Evolutionary conservation across 1,140 invertebrate genomes (phyloP).

Genomic region (silkworm (Bombyx mori)): ASM3026992v2 NC_085110.1:12289001-12289500

Average conservation of each 20-base stretch:
- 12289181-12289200: too few species aligned
- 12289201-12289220: too few species aligned
- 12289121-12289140: too few species aligned
- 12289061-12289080: too few species aligned
- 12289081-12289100: too few species aligned
- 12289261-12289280: slow-evolving; percentile 19
- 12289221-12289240: slow-evolving; percentile 2
- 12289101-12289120: too few species aligned
- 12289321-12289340: slow-evolving; percentile 29
- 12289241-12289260: slow-evolving; percentile 23
- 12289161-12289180: too few species aligned
- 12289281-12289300: slow-evolving; percentile 19
- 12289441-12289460: slow-evolving; percentile 1
- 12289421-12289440: neutral
- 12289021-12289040: too few species aligned
- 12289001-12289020: too few species aligned
- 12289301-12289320: slow-evolving; percentile 28
- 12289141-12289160: too few species aligned
- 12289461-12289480: neutral
- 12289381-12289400: slow-evolving; percentile 10
- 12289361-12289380: slow-evolving; percentile 50
- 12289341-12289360: slow-evolving; percentile 5
- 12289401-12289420: neutral
- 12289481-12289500: neutral
- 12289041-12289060: too few species aligned